Percentiles rank a stretch among this genome's conserved stretches.
These are phyloP conservation scores for Micromussa lordhowensis DNA, from an alignment of 92 coral and sea anemone species.

Conservation along the genomic window DNA sequence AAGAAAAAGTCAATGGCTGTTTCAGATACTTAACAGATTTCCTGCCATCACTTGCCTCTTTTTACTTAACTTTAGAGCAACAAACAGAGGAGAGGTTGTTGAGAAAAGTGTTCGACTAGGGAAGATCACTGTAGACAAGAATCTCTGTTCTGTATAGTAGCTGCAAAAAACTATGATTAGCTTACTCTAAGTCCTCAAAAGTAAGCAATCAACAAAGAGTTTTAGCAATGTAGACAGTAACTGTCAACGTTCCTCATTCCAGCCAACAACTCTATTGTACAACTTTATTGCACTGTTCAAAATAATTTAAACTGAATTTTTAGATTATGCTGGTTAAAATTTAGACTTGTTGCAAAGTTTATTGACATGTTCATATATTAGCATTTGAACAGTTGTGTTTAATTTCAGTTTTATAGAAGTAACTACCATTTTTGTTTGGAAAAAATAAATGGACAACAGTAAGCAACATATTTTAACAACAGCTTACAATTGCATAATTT, in stretches of 20 bases:
- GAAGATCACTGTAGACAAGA: conserved; percentile 66
- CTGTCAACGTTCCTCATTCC: conserved; percentile 34
- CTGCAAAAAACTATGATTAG: conserved; percentile 27
- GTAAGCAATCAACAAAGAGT: conserved; percentile 31
- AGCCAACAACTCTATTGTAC: conserved; percentile 13
- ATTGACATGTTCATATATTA: conserved; percentile 31
- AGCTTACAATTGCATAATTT: conserved; percentile 25
- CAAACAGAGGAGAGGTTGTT: conserved; percentile 47
- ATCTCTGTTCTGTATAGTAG: conserved; percentile 47
- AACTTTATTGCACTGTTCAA: conserved; percentile 39
- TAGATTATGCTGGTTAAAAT: conserved; percentile 31
- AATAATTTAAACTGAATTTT: conserved; percentile 22
- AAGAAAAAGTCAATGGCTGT: conserved; percentile 50
- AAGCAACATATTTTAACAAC: conserved; percentile 27
- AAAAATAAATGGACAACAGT: conserved; percentile 26
- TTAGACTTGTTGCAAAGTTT: conserved; percentile 34
- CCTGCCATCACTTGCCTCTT: conserved; percentile 42
- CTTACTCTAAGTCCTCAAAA: conserved; percentile 29
- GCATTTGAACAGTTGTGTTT: conserved; percentile 31
- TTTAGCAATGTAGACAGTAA: conserved; percentile 11
- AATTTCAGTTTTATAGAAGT: conserved; percentile 5
- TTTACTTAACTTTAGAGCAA: conserved; percentile 35
- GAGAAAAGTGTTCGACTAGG: conserved; percentile 61
- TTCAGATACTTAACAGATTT: conserved; percentile 38
- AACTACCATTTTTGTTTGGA: conserved; percentile 22